These are phyloP conservation scores for Spea hammondii DNA, from an alignment of 2,797 vertebrate genomes.

Conservation along the genomic window DNA sequence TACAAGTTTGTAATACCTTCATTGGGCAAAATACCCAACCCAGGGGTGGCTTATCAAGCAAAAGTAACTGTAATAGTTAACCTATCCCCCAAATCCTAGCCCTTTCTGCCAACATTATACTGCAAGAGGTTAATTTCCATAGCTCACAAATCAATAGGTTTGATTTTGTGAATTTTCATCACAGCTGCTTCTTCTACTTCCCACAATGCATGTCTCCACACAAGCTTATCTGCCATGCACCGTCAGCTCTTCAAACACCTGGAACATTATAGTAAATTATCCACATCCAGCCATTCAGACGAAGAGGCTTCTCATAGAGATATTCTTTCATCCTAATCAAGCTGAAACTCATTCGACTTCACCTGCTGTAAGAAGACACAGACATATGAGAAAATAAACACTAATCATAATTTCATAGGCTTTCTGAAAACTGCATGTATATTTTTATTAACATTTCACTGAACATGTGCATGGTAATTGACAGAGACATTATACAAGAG, in stretches of 20 bases:
- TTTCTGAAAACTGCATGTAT: constrained; percentile 40
- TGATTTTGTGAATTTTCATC: constrained; percentile 40
- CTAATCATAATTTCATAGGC: constrained; percentile 52
- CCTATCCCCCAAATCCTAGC: no score
- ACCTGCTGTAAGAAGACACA: constrained; percentile 42
- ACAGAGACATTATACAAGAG: constrained; percentile 21
- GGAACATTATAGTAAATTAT: constrained; percentile 54
- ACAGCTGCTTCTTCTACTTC: constrained; percentile 51
- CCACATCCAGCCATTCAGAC: constrained; percentile 50
- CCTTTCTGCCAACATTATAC: neutral
- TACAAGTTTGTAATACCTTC: no score
- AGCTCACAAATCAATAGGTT: constrained; percentile 36
- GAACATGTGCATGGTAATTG: constrained; percentile 42
- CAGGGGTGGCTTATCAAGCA: no score
- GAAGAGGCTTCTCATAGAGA: constrained; percentile 53
- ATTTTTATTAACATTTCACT: constrained; percentile 48
- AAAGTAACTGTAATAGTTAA: no score
- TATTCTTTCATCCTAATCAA: constrained; percentile 53
- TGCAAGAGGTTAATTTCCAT: constrained; percentile 39
- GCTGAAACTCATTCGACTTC: constrained; percentile 49
- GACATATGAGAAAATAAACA: constrained; percentile 47
- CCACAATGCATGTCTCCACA: constrained; percentile 51
- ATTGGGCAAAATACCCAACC: no score
- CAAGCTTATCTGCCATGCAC: constrained; percentile 51
- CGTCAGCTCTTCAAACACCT: constrained; percentile 54